Evolutionary conservation across 2,797 vertebrate species (phyloP).

Genomic region (Crossoptilon crossoptilon): DNA sequence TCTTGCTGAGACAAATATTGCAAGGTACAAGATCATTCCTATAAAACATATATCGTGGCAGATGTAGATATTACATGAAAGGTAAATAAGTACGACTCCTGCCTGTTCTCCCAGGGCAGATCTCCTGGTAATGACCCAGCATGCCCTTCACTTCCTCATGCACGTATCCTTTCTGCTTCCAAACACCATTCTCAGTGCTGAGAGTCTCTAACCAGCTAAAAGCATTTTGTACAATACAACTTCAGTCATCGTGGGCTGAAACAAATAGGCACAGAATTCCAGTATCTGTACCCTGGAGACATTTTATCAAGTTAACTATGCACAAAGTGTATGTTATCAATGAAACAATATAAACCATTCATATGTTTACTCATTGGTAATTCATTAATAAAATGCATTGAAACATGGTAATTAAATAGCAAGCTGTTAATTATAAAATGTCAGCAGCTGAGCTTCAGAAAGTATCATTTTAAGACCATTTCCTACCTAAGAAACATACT

Average conservation of each 20-base stretch:
- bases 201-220: not conserved
- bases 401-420: constrained; percentile 18
- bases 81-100: not conserved
- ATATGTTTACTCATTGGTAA: not conserved
- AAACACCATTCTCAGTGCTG: not conserved
- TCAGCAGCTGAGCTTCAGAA: not conserved
- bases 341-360: not conserved
- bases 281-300: not conserved
- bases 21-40: not conserved
- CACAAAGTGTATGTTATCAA: not conserved
- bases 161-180: not conserved
- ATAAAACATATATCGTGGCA: not conserved
- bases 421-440: constrained; percentile 6
- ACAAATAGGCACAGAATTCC: not conserved
- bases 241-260: not conserved
- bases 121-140: rapidly evolving
- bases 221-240: not conserved
- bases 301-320: not conserved
- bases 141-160: not conserved
- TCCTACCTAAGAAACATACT: not conserved
- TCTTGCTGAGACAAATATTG: not conserved
- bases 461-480: not conserved
- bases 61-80: not conserved
- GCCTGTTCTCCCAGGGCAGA: not conserved
- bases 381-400: constrained; percentile 20